Evolutionary conservation across 2,113 vertebrate genomes (phyloP), one percentile per base, ranked within the genome.

Genomic region (Azemiops feae): DNA sequence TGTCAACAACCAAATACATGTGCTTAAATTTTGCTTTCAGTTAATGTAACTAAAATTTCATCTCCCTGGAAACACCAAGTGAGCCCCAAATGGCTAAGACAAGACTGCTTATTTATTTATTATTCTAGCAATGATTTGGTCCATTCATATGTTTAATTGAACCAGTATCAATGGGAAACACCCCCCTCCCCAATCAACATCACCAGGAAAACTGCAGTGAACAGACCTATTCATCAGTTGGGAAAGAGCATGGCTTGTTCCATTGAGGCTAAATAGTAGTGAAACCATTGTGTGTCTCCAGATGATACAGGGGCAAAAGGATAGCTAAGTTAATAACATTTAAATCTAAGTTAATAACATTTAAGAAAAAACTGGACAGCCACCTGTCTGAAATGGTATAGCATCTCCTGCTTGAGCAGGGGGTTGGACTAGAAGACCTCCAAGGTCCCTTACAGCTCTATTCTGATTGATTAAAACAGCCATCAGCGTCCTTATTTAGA

Each of bases 21-120:
- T 94, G 90, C 16, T 94, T 93, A 87, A 87, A 55, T 87, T 25
- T 10, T 89, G 14, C 23, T 89, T n/a, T 74, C 43, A 64, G 11
- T 87, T 52, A 53, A 50, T 30, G 4, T 60, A 64, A 14, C 53
- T 14, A 88, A 96, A n/a, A 69, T n/a, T 20, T 50, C 58, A 90
- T 9, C 27, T 27, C 60, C 14, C 6, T 91, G 53, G 90, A 92
- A 96, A 58, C 85, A 93, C 4, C 30, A 86, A 92, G 92, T 89
- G 16, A 92, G 43, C 57, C 93, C 14, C 64, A 30, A 69, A 69
- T 2, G 14, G 10, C 12, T 69, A 69, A 69, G 4, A 12, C 64
- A 74, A 74, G 5, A 34, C n/a, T 74, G 30, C 64, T 69, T n/a
- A 69, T n/a, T 1, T 34, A n/a, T 74, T 34, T 34, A 34, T 18